Conservation (phyloP, 2,888 invertebrate genomes). For the Mantis religiosa region DNA sequence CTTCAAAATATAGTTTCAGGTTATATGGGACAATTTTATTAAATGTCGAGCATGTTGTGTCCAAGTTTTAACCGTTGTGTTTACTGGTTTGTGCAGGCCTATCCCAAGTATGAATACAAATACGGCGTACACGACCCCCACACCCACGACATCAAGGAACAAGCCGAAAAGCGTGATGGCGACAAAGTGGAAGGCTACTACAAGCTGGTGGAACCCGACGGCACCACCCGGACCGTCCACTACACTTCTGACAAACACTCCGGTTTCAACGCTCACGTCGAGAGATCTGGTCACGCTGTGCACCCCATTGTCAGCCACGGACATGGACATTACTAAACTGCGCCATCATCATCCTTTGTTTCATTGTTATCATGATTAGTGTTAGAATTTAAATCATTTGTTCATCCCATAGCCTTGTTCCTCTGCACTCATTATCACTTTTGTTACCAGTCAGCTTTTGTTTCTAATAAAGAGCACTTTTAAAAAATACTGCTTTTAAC, state of each 20-base stretch:
- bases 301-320: neutral
- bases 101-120: conserved; percentile 8
- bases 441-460: neutral
- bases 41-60: too few relatives aligned
- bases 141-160: conserved; percentile 16
- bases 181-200: conserved; percentile 11
- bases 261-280: conserved; percentile 53
- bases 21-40: too few relatives aligned
- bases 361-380: neutral
- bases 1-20: too few relatives aligned
- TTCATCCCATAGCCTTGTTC: neutral
- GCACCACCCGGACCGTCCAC: conserved; percentile 47
- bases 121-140: neutral
- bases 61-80: neutral
- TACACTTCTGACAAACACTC: conserved; percentile 51
- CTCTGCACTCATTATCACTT: neutral
- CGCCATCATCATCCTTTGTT: neutral
- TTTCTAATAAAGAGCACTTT: neutral
- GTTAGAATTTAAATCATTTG: neutral
- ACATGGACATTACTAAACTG: neutral
- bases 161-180: conserved; percentile 8
- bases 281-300: conserved; percentile 36
- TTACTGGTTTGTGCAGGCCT: neutral
- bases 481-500: neutral
- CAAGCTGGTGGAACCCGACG: conserved; percentile 18